Base-by-base conservation (phyloP, 2,797 vertebrate genomes). In the Catharus ustulatus region DNA sequence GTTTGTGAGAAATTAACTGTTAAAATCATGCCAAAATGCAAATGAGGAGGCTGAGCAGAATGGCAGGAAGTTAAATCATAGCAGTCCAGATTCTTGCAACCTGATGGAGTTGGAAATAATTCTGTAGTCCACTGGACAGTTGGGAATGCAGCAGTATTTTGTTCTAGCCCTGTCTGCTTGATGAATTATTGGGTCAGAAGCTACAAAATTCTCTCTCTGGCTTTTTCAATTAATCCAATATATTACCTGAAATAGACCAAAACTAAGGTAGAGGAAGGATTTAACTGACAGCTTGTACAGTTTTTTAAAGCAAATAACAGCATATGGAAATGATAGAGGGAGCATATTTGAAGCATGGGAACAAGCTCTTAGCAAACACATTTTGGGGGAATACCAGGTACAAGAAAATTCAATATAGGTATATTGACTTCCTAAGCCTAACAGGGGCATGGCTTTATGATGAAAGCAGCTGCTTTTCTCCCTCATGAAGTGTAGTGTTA, bases 1-100 rank as follows among this genome's bases (percentile, higher is more conserved):
- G 48, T 88, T 94, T 91, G 85, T 93, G 79, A 86, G 71, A 93
- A 96, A 94, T 95, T 74, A 96, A 84, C 74, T 82, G 57, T 30
- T 87, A 94, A 95, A 94, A 74, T 91, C 71, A 88, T 58, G 67
- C 93, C 91, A 96, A 92, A 95, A 95, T 91, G 94, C 94, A 96
- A 96, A 95, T 84, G 85, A 90, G 45, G 27, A 71, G 85, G 48
- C 61, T 66, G 59, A 92, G 82, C 77, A 87, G 89, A 82, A 90
- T 64, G 77, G 77, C 89, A 94, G 83, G 88, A 93, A 91, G 67
- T 91, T 93, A 90, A 91, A 96, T 84, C 80, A 86, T 67, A 76
- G 85, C 22, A 86, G 38, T 77, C 63, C 63, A 82, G 59, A 43
- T 67, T 88, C 45, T 34, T 71, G 38, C 77, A 94, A 81, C 71